Conservation (phyloP, 2,113 vertebrate species). For the Coptodon rendalli region DNA sequence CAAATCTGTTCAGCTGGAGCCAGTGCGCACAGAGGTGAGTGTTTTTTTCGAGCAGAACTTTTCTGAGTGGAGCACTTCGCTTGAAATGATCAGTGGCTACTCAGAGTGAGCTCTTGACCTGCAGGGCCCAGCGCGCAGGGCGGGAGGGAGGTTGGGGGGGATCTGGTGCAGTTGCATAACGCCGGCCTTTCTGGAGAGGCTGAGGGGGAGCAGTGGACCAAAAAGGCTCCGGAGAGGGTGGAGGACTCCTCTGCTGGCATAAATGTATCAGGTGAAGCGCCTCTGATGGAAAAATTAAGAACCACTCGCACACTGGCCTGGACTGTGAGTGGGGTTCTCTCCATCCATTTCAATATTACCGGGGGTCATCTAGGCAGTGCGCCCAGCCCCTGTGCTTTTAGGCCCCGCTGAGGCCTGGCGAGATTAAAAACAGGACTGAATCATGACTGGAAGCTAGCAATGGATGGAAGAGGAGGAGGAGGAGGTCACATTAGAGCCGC, state of each 20-base stretch:
- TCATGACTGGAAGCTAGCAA: conserved; percentile 11
- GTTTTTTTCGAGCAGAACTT: background rate
- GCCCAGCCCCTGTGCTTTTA: conserved; percentile 54
- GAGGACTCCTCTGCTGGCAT: background rate
- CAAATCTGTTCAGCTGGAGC: background rate
- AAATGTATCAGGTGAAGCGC: conserved; percentile 10
- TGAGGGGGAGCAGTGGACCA: background rate
- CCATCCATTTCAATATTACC: conserved; percentile 57
- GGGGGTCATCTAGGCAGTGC: conserved; percentile 54
- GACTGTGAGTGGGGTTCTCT: background rate
- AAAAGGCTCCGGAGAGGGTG: background rate
- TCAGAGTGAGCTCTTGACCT: conserved; percentile 27
- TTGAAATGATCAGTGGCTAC: background rate
- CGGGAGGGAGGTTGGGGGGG: background rate
- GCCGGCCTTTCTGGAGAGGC: background rate
- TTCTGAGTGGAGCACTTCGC: background rate
- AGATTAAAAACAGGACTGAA: conserved; percentile 53
- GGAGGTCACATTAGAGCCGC: conserved; percentile 48
- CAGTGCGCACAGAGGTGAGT: background rate
- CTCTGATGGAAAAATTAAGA: conserved; percentile 12
- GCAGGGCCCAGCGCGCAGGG: background rate
- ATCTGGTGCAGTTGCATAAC: conserved; percentile 32
- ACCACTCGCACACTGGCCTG: background rate
- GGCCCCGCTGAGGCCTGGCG: conserved; percentile 43
- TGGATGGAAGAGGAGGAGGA: background rate